Evolutionary conservation across 2,797 vertebrate species (phyloP).

Genomic region (Acanthurus leucopareius): DNA sequence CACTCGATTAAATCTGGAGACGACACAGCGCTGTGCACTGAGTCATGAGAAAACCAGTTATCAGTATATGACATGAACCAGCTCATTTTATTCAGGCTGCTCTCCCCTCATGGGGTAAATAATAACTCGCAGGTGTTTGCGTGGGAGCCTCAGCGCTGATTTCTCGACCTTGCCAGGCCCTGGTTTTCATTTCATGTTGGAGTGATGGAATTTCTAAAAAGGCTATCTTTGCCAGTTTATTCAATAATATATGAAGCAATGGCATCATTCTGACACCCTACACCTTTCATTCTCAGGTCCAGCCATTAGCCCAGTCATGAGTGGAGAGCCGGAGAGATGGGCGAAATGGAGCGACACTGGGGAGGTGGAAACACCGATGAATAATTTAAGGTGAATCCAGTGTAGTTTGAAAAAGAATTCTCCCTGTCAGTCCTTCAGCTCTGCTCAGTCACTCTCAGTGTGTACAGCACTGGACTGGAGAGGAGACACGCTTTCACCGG

Average conservation of each 20-base stretch:
- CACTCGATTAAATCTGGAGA: background rate
- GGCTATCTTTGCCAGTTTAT: conserved; percentile 34
- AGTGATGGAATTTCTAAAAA: conserved; percentile 72
- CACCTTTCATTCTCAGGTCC: conserved; percentile 57
- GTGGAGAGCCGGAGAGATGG: conserved; percentile 55
- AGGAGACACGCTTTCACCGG: conserved; percentile 29
- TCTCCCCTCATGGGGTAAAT: conserved; percentile 24
- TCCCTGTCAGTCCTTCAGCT: conserved; percentile 42
- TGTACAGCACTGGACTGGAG: conserved; percentile 48
- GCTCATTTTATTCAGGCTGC: conserved; percentile 27
- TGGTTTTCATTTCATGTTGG: conserved; percentile 45
- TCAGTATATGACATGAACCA: conserved; percentile 12
- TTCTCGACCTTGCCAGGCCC: conserved; percentile 18
- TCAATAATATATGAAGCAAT: conserved; percentile 82
- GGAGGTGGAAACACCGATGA: conserved; percentile 67
- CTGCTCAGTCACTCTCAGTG: conserved; percentile 50
- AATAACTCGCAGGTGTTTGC: conserved; percentile 40
- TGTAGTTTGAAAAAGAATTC: conserved; percentile 60
- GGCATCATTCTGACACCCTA: conserved; percentile 75
- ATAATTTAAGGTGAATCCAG: conserved; percentile 78
- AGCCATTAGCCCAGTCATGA: conserved; percentile 56
- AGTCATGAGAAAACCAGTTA: conserved; percentile 17
- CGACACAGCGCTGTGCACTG: background rate
- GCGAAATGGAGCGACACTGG: conserved; percentile 43
- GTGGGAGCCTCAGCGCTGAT: background rate